These are phyloP conservation scores for Atethmia centrago DNA, from an alignment of 2,888 invertebrate species.

Conservation along the genomic window DNA sequence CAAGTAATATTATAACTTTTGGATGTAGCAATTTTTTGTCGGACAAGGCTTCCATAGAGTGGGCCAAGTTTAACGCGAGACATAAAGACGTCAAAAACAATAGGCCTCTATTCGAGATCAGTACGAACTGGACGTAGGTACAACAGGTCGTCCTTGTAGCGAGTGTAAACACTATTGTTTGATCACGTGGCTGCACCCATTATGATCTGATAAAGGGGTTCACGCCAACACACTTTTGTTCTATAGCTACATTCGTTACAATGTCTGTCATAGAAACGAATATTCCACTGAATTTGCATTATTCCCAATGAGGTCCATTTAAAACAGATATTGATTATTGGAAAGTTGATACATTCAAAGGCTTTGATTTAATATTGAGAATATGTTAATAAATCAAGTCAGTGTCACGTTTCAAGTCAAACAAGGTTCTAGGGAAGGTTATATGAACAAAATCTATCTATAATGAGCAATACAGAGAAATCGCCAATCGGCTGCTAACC, in stretches of 20 bases:
- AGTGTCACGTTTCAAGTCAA: conserved; percentile 64
- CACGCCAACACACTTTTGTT: conserved; percentile 79
- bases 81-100: conserved; percentile 73
- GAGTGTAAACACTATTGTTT: conserved; percentile 88
- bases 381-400: conserved; percentile 62
- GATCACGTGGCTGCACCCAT: conserved; percentile 85
- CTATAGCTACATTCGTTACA: conserved; percentile 65
- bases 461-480: conserved; percentile 60
- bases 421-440: conserved; percentile 68
- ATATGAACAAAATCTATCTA: conserved; percentile 62
- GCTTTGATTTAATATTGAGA: conserved; percentile 40
- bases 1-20: conserved; percentile 46
- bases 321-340: conserved; percentile 27
- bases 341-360: conserved; percentile 14
- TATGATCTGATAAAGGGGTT: conserved; percentile 84
- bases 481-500: conserved; percentile 57
- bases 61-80: conserved; percentile 69
- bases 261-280: conserved; percentile 64
- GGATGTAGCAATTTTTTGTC: conserved; percentile 55
- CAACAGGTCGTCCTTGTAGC: conserved; percentile 80
- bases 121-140: conserved; percentile 73
- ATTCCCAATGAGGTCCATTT: conserved; percentile 37
- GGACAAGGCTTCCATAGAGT: conserved; percentile 61
- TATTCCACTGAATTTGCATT: conserved; percentile 58
- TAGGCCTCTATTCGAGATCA: conserved; percentile 73